Evolutionary conservation across 2,888 invertebrate species (phyloP).

Genomic region (Blera fallax): DNA sequence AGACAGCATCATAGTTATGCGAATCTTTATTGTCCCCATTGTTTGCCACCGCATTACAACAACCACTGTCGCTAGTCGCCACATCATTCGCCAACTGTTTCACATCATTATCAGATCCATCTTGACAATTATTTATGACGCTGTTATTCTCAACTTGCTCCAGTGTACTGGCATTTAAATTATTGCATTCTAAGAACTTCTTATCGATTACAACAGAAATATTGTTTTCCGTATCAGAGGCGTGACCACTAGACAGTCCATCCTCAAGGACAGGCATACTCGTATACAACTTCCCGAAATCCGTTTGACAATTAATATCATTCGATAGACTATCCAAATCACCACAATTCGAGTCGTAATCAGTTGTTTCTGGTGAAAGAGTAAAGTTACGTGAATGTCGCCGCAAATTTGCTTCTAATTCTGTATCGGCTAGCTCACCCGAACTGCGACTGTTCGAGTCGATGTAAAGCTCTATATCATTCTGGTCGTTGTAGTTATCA

Average conservation of each 20-base stretch:
- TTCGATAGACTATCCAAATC: slow-evolving; percentile 88
- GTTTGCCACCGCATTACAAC: slow-evolving; percentile 74
- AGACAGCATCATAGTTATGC: slow-evolving; percentile 77
- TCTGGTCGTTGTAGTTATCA: slow-evolving; percentile 79
- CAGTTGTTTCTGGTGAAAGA: slow-evolving; percentile 95
- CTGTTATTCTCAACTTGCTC: slow-evolving; percentile 73
- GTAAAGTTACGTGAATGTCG: slow-evolving; percentile 91
- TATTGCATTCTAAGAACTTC: slow-evolving; percentile 71
- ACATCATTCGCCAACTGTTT: slow-evolving; percentile 73
- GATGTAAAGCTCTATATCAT: slow-evolving; percentile 81
- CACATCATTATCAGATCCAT: slow-evolving; percentile 58
- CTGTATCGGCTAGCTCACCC: slow-evolving; percentile 80
- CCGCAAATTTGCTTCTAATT: slow-evolving; percentile 79
- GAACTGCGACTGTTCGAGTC: slow-evolving; percentile 81
- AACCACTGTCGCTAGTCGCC: slow-evolving; percentile 73
- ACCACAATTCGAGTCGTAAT: slow-evolving; percentile 94
- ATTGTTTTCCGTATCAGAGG: slow-evolving; percentile 95
- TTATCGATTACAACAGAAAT: slow-evolving; percentile 77
- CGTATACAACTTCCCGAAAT: slow-evolving; percentile 86
- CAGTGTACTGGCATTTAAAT: slow-evolving; percentile 45
- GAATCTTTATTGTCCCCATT: slow-evolving; percentile 73
- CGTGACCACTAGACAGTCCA: slow-evolving; percentile 96
- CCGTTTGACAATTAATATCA: slow-evolving; percentile 82
- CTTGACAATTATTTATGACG: slow-evolving; percentile 67
- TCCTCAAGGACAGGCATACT: slow-evolving; percentile 97